Base-by-base conservation (phyloP, 2,797 vertebrate genomes). In the Coluber constrictor region DNA sequence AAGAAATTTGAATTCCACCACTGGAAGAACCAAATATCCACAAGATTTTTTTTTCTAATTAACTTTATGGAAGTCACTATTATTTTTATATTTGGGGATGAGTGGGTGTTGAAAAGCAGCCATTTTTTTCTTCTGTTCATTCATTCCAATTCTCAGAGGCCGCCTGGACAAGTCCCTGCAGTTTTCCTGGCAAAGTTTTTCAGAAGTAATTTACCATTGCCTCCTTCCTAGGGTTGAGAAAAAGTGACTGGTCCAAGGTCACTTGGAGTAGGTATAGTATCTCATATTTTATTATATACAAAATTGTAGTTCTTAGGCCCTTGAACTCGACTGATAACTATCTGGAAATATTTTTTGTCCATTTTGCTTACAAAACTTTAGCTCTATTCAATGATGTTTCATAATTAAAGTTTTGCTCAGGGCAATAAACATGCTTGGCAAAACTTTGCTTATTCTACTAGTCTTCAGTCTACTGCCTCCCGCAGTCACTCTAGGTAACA, bases 31-130 rank as follows among this genome's bases (percentile, higher is more conserved):
- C 57, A 60, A 61, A 60, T 61, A 86, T 32, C 79, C 57, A 70
- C 15, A 37, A 57, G 79, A 1, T 37, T 23, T 4, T 11, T 91
- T 5, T 0, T 89, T 89, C 92, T 27, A 87, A 56, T 57, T 56
- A 9, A 27, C 3, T 79, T 87, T 54, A 86, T 87, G 89, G 89
- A 8, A 0, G 70, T 27, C 3, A 74, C 87, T 18, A 37, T 4
- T 63, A 23, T 1, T 60, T 37, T 74, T 0, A 11, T 23, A 15
- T 51, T 90, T 70, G 20, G 47, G 63, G 47, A 10, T 18, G n/a
- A 9, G 9, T 0, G 66, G 8, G 51, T 54, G 51, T 54, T 12
- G 1, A 90, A 27, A 3, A 9, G 13, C 66, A 70, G 66, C 66
- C 66, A 63, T 13, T 66, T n/a, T 11, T 29, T 29, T 29, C 27